Percentiles rank a stretch among this genome's conserved stretches.
These are phyloP conservation scores for Acrocephalus scirpaceus DNA, from an alignment of 2,797 vertebrate species.

Conservation along the genomic window DNA sequence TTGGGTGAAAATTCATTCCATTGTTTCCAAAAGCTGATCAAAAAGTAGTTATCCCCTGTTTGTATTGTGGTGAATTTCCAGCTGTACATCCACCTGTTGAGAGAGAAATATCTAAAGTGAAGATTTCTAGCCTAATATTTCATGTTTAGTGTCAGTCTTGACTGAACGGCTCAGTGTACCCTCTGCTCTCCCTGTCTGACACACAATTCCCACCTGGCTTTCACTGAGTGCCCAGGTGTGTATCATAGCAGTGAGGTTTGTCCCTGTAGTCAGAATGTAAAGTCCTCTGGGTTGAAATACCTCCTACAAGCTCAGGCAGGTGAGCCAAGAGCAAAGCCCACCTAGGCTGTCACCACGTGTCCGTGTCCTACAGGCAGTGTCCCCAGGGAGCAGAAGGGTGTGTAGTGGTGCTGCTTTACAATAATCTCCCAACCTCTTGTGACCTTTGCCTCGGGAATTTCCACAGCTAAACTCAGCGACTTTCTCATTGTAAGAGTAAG, in stretches of 20 bases:
- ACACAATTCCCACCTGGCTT: neutral
- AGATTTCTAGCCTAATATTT: neutral
- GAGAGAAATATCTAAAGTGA: neutral
- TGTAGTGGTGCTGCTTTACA: neutral
- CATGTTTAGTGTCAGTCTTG: neutral
- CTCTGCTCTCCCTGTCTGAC: neutral
- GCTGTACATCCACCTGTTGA: neutral
- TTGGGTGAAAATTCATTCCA: neutral
- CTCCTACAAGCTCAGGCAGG: neutral
- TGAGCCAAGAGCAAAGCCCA: neutral
- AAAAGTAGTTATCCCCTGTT: neutral
- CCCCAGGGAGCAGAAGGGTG: neutral
- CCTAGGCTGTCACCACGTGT: accelerated
- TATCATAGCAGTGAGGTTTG: neutral
- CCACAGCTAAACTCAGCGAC: neutral
- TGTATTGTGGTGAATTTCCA: neutral
- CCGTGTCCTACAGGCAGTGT: neutral
- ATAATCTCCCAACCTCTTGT: neutral
- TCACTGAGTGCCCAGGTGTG: neutral
- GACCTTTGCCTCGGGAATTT: neutral
- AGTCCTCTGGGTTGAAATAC: neutral
- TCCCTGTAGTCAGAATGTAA: neutral
- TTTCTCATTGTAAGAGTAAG: neutral
- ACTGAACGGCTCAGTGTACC: accelerated
- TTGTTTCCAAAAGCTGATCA: neutral